Evolutionary conservation across 2,888 invertebrate genomes (phyloP).

Genomic region (Dasysyrphus tricinctus): DNA sequence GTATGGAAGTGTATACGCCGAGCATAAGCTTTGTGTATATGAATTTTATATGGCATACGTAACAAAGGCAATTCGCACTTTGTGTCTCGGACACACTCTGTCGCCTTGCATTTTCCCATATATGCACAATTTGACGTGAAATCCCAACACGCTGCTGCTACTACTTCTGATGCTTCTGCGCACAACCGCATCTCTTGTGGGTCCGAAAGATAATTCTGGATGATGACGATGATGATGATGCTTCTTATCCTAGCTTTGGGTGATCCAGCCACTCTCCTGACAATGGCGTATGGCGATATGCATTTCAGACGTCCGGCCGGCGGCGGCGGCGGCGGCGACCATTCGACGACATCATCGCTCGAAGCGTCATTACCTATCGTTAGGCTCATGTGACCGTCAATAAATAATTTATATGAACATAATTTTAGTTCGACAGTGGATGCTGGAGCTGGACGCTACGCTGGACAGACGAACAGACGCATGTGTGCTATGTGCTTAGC

Average conservation of each 20-base stretch:
- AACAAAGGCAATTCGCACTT: slow-evolving; percentile 65
- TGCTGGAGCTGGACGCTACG: not conserved
- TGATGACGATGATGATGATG: slow-evolving; percentile 40
- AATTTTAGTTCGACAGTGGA: slow-evolving; percentile 62
- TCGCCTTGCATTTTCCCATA: slow-evolving; percentile 77
- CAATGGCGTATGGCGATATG: slow-evolving; percentile 55
- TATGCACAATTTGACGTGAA: slow-evolving; percentile 76
- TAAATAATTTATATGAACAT: slow-evolving; percentile 76
- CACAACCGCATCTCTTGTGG: slow-evolving; percentile 51
- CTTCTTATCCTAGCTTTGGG: slow-evolving; percentile 68
- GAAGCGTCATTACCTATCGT: slow-evolving; percentile 75
- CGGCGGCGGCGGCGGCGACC: slow-evolving; percentile 10
- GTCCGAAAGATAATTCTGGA: slow-evolving; percentile 58
- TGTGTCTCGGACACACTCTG: slow-evolving; percentile 71
- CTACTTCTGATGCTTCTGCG: slow-evolving; percentile 33
- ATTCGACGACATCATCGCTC: slow-evolving; percentile 68
- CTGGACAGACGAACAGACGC: not conserved
- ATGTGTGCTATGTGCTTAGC: slow-evolving; percentile 31
- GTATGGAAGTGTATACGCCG: not conserved
- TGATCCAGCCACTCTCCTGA: slow-evolving; percentile 64
- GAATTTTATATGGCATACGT: slow-evolving; percentile 16
- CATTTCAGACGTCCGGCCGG: slow-evolving; percentile 50
- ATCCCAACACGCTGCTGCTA: slow-evolving; percentile 68
- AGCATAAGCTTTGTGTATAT: slow-evolving; percentile 1
- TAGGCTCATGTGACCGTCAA: slow-evolving; percentile 76